phyloP scores from a whole-genome alignment of 2,797 vertebrate species.

The Sebastes oblongus region DNA sequence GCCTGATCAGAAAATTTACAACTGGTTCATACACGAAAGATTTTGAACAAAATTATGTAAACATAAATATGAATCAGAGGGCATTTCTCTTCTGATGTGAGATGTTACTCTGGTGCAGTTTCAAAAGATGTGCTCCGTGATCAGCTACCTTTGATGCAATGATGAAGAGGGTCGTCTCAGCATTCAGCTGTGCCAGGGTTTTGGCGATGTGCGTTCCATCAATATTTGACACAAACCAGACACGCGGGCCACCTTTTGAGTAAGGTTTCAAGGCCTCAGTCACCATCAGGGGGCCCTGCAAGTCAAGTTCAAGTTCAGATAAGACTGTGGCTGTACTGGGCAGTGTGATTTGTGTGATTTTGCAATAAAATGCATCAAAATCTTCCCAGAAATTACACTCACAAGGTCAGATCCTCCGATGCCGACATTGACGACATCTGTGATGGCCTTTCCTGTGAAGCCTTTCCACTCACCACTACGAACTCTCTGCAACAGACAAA shows the following conservation, averaged over 20 bases:
- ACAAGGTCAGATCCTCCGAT: constrained; percentile 98
- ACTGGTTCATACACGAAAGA: background rate
- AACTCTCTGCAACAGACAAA: constrained; percentile 82
- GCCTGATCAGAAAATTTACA: background rate
- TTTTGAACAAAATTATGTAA: background rate
- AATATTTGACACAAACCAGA: constrained; percentile 98
- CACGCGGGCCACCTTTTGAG: constrained; percentile 89
- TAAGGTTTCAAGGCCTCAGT: constrained; percentile 96
- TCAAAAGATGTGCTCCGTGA: background rate
- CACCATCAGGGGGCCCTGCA: constrained; percentile 96
- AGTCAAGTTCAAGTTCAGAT: constrained; percentile 2
- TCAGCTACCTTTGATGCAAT: constrained; percentile 93
- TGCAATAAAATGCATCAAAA: background rate
- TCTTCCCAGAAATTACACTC: constrained; percentile 53
- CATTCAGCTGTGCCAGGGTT: constrained; percentile 89
- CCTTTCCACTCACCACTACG: constrained; percentile 96
- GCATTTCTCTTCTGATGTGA: background rate
- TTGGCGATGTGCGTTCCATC: constrained; percentile 97
- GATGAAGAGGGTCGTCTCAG: constrained; percentile 93
- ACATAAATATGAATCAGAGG: background rate
- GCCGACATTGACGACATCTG: constrained; percentile 94
- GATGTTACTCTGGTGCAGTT: background rate
- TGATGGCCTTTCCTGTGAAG: constrained; percentile 93
- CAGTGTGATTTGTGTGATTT: background rate
- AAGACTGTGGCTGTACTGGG: background rate